phyloP scores from a whole-genome alignment of 2,888 invertebrate genomes.

The Coelopa pilipes region DNA sequence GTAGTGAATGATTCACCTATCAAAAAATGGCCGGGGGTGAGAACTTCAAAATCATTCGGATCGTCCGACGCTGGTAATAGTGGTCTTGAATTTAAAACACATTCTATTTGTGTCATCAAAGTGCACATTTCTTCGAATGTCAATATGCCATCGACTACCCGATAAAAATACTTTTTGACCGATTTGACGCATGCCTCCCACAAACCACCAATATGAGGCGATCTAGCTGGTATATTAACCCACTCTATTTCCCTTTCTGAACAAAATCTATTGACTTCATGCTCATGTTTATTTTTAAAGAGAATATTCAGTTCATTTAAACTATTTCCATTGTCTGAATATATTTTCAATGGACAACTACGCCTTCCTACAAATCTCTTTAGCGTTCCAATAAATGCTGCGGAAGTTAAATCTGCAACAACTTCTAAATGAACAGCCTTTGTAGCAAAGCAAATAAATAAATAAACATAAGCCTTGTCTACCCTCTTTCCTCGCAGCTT shows the following conservation, averaged over 20 bases:
- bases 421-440: constrained; percentile 19
- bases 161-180: neutral
- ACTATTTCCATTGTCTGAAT: constrained; percentile 38
- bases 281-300: constrained; percentile 7
- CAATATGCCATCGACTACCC: neutral
- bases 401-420: constrained; percentile 26
- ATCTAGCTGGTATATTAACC: neutral
- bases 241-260: neutral
- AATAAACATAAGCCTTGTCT: constrained; percentile 6
- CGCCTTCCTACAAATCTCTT: constrained; percentile 27
- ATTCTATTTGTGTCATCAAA: constrained; percentile 34
- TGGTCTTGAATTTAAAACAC: constrained; percentile 37
- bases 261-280: neutral
- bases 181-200: neutral
- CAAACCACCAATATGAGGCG: constrained; percentile 10
- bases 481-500: constrained; percentile 3
- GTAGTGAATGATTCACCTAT: neutral
- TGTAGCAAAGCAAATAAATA: constrained; percentile 15
- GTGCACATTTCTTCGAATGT: constrained; percentile 34
- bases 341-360: constrained; percentile 28
- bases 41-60: constrained; percentile 34
- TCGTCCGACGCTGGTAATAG: constrained; percentile 35
- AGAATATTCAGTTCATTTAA: constrained; percentile 30
- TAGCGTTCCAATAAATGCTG: constrained; percentile 17
- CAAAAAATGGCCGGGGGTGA: constrained; percentile 40